A percentile compares a stretch with the other conserved stretches of the same genome.
These are phyloP conservation scores for Rhombomys opimus DNA, from an alignment of 2,113 vertebrate species.

Conservation along the genomic window DNA sequence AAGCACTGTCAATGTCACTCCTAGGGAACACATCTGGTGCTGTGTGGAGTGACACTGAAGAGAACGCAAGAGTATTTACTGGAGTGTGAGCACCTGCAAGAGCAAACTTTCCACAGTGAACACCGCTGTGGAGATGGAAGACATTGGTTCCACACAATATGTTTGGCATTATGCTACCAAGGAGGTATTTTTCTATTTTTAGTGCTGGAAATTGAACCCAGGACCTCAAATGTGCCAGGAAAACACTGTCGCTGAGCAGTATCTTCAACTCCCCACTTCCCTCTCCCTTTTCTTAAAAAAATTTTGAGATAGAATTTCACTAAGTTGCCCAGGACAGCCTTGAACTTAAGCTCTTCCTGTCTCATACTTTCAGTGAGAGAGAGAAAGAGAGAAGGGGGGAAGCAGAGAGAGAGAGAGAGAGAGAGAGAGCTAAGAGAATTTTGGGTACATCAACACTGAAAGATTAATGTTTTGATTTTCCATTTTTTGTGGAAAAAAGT, in stretches of 20 bases:
- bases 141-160: neutral
- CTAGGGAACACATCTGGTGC: neutral
- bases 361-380: neutral
- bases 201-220: neutral
- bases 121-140: neutral
- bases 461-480: neutral
- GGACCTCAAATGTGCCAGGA: neutral
- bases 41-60: rapidly evolving
- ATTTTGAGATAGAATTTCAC: neutral
- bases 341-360: neutral
- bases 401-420: neutral
- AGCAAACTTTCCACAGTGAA: rapidly evolving
- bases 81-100: rapidly evolving
- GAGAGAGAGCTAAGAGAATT: neutral
- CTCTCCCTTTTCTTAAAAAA: too few relatives aligned
- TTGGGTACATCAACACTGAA: neutral
- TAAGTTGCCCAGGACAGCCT: neutral
- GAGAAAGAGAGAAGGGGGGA: neutral
- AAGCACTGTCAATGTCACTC: neutral
- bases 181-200: neutral
- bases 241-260: neutral
- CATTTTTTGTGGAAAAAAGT: neutral
- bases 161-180: neutral
- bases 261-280: too few relatives aligned
- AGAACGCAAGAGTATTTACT: rapidly evolving